A percentile compares a stretch with the other conserved stretches of the same genome.
Evolutionary conservation across 2,888 invertebrate species (phyloP).

Genomic region (Rosalia funebris): DNA sequence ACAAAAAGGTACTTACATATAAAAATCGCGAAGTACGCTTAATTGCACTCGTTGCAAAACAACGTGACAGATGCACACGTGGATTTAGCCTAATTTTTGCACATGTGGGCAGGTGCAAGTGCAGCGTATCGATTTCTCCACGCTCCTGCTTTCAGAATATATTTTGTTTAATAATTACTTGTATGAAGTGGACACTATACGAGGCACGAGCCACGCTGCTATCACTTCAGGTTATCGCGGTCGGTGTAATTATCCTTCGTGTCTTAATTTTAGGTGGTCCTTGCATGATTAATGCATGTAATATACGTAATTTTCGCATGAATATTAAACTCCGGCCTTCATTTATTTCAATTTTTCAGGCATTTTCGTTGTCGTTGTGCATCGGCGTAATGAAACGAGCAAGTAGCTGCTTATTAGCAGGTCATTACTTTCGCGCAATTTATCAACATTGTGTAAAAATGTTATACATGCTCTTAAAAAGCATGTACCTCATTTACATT

Average conservation of each 20-base stretch:
- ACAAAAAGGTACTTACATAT: conserved; percentile 4
- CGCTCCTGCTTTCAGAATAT: conserved; percentile 14
- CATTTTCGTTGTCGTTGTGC: no score
- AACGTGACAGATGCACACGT: conserved; percentile 34
- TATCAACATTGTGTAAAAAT: no score
- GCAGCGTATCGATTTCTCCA: conserved; percentile 43
- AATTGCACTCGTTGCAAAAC: conserved; percentile 30
- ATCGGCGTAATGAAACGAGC: no score
- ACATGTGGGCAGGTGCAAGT: conserved; percentile 49
- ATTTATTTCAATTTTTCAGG: no score
- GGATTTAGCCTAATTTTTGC: conserved; percentile 49
- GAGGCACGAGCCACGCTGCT: no score
- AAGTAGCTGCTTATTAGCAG: no score
- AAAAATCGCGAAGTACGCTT: conserved; percentile 25
- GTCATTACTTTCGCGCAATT: no score
- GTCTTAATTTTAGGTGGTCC: no score
- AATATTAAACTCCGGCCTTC: background rate
- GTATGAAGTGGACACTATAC: background rate
- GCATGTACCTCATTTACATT: no score
- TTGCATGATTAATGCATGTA: background rate
- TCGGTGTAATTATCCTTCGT: background rate
- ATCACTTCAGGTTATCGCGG: no score
- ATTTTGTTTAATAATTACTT: conserved; percentile 12
- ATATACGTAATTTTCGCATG: background rate
- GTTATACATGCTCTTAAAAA: no score